Percentiles rank a stretch among this genome's conserved stretches.
phyloP scores from a whole-genome alignment of 2,888 invertebrate genomes.

The Drosophila tanythrix region DNA sequence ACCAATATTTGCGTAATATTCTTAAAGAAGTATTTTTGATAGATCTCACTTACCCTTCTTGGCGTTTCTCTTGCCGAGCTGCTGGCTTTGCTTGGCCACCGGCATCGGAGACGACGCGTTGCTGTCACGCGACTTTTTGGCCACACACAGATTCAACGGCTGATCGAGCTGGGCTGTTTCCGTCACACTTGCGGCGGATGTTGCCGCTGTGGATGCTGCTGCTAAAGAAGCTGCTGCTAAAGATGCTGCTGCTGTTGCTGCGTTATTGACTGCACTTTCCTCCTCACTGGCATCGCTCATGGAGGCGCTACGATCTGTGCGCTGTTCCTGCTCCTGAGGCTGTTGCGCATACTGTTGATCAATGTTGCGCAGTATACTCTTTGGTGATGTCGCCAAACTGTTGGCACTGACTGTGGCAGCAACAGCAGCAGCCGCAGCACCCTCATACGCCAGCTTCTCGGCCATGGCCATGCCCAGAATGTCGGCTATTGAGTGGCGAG shows the following conservation, averaged over 20 bases:
- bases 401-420: constrained; percentile 29
- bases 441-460: constrained; percentile 49
- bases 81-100: constrained; percentile 50
- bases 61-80: constrained; percentile 49
- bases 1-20: neutral
- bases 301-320: constrained; percentile 76
- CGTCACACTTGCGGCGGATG: constrained; percentile 8
- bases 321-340: constrained; percentile 73
- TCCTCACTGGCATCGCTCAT: constrained; percentile 85
- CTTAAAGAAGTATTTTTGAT: neutral
- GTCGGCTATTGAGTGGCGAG: constrained; percentile 94
- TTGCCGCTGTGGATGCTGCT: constrained; percentile 38
- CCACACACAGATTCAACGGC: constrained; percentile 87
- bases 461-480: constrained; percentile 88
- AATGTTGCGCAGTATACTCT: constrained; percentile 82
- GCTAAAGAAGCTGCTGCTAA: constrained; percentile 18
- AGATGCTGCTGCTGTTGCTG: constrained; percentile 43
- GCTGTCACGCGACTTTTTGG: constrained; percentile 84
- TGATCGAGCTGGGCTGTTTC: constrained; percentile 84
- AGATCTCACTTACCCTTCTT: constrained; percentile 76
- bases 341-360: constrained; percentile 81
- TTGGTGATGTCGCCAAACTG: constrained; percentile 82
- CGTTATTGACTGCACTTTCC: constrained; percentile 61
- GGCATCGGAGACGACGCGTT: constrained; percentile 56
- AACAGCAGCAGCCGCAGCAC: constrained; percentile 24